Conservation (phyloP, 1,140 invertebrate species). For the Tribolium castaneum region DNA sequence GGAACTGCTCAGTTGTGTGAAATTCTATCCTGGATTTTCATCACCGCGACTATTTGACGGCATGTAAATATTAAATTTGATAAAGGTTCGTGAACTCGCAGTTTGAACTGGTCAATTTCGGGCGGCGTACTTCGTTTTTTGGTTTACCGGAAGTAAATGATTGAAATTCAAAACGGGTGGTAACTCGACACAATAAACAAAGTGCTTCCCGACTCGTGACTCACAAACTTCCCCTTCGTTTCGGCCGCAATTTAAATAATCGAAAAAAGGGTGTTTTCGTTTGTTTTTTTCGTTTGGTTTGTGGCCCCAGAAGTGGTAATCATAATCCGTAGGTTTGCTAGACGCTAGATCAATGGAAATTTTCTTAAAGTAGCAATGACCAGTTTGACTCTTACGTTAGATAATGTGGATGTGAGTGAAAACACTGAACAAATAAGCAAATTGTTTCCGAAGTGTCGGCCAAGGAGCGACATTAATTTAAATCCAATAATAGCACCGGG, state of each 20-base stretch:
- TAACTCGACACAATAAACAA: constrained; percentile 32
- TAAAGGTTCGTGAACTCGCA: constrained; percentile 1
- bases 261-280: constrained; percentile 15
- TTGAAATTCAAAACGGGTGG: constrained; percentile 33
- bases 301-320: not conserved
- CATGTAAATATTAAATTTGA: constrained; percentile 45
- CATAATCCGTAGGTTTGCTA: constrained; percentile 45
- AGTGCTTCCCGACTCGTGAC: constrained; percentile 20
- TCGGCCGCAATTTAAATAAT: constrained; percentile 9
- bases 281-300: constrained; percentile 11
- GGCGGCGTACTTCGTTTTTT: not conserved
- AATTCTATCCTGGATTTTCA: constrained; percentile 37
- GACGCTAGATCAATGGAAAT: constrained; percentile 52
- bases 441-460: constrained; percentile 85
- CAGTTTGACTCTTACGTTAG: constrained; percentile 66
- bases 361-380: constrained; percentile 63
- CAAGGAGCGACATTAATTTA: constrained; percentile 71
- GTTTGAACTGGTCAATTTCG: not conserved
- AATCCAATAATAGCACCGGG: constrained; percentile 66
- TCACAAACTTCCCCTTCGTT: constrained; percentile 1
- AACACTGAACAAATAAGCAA: constrained; percentile 81
- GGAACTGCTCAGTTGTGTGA: constrained; percentile 45
- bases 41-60: constrained; percentile 44
- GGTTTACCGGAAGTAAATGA: constrained; percentile 33
- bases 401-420: constrained; percentile 65